phyloP scores from a whole-genome alignment of 2,888 invertebrate species.

The Mesodorylaimus sp. region DNA sequence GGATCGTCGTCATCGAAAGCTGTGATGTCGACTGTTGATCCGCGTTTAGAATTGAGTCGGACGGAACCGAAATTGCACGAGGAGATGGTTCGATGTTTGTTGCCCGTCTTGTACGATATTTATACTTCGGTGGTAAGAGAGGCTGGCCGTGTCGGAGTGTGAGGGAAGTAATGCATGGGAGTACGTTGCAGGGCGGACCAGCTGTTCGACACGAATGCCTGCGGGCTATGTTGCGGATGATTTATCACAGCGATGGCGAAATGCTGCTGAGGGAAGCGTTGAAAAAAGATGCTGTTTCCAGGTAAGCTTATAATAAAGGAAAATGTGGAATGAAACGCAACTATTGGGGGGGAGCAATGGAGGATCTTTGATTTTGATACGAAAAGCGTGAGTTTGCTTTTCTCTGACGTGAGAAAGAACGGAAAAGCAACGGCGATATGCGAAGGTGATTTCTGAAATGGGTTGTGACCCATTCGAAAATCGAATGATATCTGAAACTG shows the following conservation, averaged over 20 bases:
- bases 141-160: slow-evolving; percentile 2
- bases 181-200: slow-evolving; percentile 55
- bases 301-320: no score
- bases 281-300: slow-evolving; percentile 33
- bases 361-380: not conserved
- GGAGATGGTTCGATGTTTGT: slow-evolving; percentile 53
- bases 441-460: no score
- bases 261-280: slow-evolving; percentile 52
- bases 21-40: slow-evolving; percentile 37
- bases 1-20: no score
- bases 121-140: slow-evolving; percentile 64
- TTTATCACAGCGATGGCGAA: slow-evolving; percentile 74
- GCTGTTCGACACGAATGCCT: slow-evolving; percentile 91
- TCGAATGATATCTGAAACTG: no score
- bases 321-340: no score
- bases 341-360: no score
- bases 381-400: no score
- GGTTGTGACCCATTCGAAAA: no score
- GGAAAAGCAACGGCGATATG: no score
- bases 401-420: no score
- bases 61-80: slow-evolving; percentile 50
- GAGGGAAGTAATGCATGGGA: slow-evolving; percentile 2
- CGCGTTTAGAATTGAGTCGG: slow-evolving; percentile 49
- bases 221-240: slow-evolving; percentile 81
- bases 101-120: slow-evolving; percentile 87